These are phyloP conservation scores for Catostylus mosaicus DNA, from an alignment of 30 jellyfish, hydroid and myxozoan genomes.

Conservation along the genomic window DNA sequence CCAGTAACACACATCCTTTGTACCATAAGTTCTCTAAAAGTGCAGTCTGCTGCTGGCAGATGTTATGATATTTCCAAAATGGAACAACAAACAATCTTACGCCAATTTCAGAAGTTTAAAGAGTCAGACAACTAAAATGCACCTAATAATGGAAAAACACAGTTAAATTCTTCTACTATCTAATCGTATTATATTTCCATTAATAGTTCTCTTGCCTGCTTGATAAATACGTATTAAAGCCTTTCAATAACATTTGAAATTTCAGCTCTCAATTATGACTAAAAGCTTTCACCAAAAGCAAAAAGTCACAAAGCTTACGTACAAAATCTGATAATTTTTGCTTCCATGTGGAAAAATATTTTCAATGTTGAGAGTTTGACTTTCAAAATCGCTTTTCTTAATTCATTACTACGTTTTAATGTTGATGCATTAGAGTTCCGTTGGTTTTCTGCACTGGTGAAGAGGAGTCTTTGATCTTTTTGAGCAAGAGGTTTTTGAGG, in stretches of 20 bases:
- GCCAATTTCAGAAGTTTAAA: not conserved
- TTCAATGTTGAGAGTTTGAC: not conserved
- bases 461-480: not conserved
- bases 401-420: no score
- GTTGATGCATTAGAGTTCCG: not conserved
- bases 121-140: not conserved
- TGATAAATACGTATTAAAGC: not conserved
- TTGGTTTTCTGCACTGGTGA: not conserved
- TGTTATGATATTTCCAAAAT: constrained; percentile 3
- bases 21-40: not conserved
- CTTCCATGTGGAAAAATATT: not conserved
- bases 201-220: not conserved
- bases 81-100: not conserved
- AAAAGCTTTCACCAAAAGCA: not conserved
- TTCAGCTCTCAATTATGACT: not conserved
- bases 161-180: not conserved
- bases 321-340: not conserved
- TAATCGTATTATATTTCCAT: not conserved
- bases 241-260: not conserved
- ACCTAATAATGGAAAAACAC: not conserved
- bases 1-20: constrained; percentile 27
- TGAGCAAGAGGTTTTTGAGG: not conserved
- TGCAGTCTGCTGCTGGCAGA: constrained; percentile 14
- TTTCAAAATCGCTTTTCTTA: not conserved
- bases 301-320: not conserved